phyloP scores from a whole-genome alignment of 2,888 invertebrate genomes.

The Microplitis manilae region DNA sequence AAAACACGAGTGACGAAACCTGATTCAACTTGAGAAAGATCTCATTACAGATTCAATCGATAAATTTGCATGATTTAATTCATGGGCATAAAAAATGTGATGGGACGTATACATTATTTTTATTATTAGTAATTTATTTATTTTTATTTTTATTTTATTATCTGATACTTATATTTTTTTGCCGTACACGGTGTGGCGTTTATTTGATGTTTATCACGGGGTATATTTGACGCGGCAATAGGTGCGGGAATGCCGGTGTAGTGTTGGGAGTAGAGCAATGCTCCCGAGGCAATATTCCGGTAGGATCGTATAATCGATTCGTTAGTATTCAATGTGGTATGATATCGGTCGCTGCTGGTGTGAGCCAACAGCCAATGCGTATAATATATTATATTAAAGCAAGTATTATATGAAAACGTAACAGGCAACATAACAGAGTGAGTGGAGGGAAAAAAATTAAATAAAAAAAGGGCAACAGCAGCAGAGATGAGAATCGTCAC shows the following conservation, averaged over 20 bases:
- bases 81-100: slow-evolving; percentile 32
- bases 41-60: slow-evolving; percentile 35
- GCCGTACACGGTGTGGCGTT: background rate
- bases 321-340: slow-evolving; percentile 31
- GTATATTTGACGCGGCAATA: slow-evolving; percentile 34
- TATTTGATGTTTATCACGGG: slow-evolving; percentile 36
- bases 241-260: background rate
- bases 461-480: slow-evolving; percentile 4
- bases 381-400: background rate
- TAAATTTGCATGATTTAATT: slow-evolving; percentile 40
- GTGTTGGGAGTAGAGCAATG: slow-evolving; percentile 14
- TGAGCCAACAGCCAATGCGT: background rate
- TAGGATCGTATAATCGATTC: slow-evolving; percentile 43
- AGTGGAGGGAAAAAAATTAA: background rate
- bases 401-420: background rate
- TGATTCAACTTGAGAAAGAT: slow-evolving; percentile 27
- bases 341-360: slow-evolving; percentile 4
- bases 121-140: slow-evolving; percentile 15
- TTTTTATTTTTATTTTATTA: background rate
- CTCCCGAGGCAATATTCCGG: slow-evolving; percentile 29
- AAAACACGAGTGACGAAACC: slow-evolving; percentile 20
- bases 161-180: background rate
- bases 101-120: background rate
- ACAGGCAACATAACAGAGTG: background rate
- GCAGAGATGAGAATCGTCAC: slow-evolving; percentile 30